Percentiles rank a stretch among this genome's conserved stretches.
These are phyloP conservation scores for Argentina silus DNA, from an alignment of 2,797 vertebrate genomes.

Conservation along the genomic window DNA sequence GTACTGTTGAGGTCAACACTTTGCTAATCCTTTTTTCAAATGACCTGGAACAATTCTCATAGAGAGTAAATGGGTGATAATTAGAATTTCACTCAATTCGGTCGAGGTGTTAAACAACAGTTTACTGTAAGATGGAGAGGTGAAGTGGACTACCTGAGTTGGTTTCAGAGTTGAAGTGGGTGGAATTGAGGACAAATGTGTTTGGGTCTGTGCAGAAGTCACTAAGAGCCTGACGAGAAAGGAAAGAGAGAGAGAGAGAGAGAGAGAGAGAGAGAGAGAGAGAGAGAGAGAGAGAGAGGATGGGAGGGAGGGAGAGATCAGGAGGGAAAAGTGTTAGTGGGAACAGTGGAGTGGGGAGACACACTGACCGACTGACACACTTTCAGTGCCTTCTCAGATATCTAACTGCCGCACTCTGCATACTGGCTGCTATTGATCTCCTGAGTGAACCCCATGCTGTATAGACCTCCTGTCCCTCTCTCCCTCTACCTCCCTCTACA, in stretches of 20 bases:
- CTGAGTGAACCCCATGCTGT: slow-evolving; percentile 37
- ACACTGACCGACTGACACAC: slow-evolving; percentile 76
- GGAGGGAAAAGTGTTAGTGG: slow-evolving; percentile 45
- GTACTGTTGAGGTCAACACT: no score
- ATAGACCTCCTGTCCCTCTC: background rate
- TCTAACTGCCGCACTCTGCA: slow-evolving; percentile 37
- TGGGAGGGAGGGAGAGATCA: slow-evolving; percentile 11
- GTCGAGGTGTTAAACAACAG: background rate
- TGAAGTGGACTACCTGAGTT: slow-evolving; percentile 80
- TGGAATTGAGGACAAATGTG: slow-evolving; percentile 86
- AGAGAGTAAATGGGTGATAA: no score
- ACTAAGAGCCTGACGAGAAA: slow-evolving; percentile 82
- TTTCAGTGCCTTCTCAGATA: slow-evolving; percentile 46
- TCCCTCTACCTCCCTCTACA: background rate
- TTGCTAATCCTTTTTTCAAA: no score
- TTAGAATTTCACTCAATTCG: background rate
- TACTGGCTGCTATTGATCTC: slow-evolving; percentile 56
- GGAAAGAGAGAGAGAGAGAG: slow-evolving; percentile 33
- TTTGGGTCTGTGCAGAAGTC: slow-evolving; percentile 92
- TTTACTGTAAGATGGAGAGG: background rate
- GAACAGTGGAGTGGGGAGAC: slow-evolving; percentile 24
- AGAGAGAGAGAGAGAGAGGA: slow-evolving; percentile 14
- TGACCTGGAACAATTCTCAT: no score
- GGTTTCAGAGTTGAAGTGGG: slow-evolving; percentile 85
- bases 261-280: slow-evolving; percentile 32